Evolutionary conservation across 2,797 vertebrate genomes (phyloP), one percentile per base, ranked within the genome.

Genomic region (Schizopygopsis pylzovi): DNA sequence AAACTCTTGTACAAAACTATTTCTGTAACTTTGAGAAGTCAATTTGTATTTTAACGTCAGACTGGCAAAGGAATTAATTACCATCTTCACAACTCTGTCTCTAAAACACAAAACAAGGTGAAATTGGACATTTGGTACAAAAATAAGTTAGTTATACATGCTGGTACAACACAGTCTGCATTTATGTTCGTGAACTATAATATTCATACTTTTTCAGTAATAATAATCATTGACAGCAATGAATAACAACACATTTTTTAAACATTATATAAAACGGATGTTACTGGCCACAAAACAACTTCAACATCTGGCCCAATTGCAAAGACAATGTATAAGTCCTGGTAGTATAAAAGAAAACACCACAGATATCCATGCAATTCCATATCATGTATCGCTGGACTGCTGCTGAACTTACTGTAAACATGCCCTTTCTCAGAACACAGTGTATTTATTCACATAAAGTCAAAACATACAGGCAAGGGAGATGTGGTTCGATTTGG

Each of bases 1-100:
- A 84, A 79, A 78, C 39, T 28, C 9, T 79, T 37, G 33, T 85
- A 85, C 20, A 85, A 85, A 85, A 85, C 76, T 79, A 85, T 79
- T 79, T 84, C n/a, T 59, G 18, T 25, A 71, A 45, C 39, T 71
- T 79, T 47, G 20, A 43, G 49, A 72, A 41, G 22, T 82, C 52
- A 11, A 45, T 33, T 71, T 25, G 5, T 9, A 39, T 39, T 79
- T n/a, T 45, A 71, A 84, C 20, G 1, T 79, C 47, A 47, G 28
- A 75, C 20, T 39, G 41, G 12, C 25, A 12, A 13, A 75, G 18
- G 18, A 67, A 77, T 75, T 2, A n/a, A 16, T 65, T 33, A 65
- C 52, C 22, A 54, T 84, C 47, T 63, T 39, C 20, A 85, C 65
- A 56, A 45, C n/a, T 71, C 68, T 47, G 43, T n/a, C 18, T 70